Base-by-base conservation (phyloP, 2,113 vertebrate species). In the Ondatra zibethicus region DNA sequence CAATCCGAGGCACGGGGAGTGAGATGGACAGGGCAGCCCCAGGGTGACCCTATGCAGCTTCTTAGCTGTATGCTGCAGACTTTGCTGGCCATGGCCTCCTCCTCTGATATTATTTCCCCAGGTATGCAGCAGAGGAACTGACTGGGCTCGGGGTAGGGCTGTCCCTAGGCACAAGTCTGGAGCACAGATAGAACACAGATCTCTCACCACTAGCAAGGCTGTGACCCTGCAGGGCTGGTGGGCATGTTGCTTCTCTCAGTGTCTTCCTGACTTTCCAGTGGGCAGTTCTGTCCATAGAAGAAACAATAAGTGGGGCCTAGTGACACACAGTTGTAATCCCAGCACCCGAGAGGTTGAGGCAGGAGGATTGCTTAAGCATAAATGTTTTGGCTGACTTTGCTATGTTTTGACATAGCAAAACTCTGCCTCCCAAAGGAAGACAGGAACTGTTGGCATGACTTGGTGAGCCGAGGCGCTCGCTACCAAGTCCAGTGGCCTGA, bases 201-300 rank as follows among this genome's bases (percentile, higher is more conserved):
- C 36, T 39, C 36, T 72, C 36, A 72, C 68, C 16, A 70, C 16
- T n/a, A 70, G 68, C 6, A 45, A 31, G 9, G 21, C 23, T 31
- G 31, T 3, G 0, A 2, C n/a, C 27, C 14, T 23, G 31, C 2
- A 3, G 33, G 3, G 0, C 36, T 19, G 0, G 0, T 0, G 8
- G 63, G 10, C 1, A 2, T 61, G 29, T 14, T 29, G 4, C 45
- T 63, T 77, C 78, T 58, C 1, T 33, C 68, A 36, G 65, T 13
- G 7, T 75, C 77, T 58, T 73, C 65, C 61, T 52, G 55, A 31
- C 86, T 88, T 88, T 70, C 52, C 9, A 12, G 39, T 80, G 58
- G 75, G 36, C n/a, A 6, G 55, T 65, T 39, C 42, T 61, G 61
- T 31, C 29, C 42, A 23, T 75, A 55, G 68, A 68, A 87, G 72